A percentile compares a stretch with the other conserved stretches of the same genome.
These are phyloP conservation scores for Carettochelys insculpta DNA, from an alignment of 2,113 vertebrate species.

Conservation along the genomic window DNA sequence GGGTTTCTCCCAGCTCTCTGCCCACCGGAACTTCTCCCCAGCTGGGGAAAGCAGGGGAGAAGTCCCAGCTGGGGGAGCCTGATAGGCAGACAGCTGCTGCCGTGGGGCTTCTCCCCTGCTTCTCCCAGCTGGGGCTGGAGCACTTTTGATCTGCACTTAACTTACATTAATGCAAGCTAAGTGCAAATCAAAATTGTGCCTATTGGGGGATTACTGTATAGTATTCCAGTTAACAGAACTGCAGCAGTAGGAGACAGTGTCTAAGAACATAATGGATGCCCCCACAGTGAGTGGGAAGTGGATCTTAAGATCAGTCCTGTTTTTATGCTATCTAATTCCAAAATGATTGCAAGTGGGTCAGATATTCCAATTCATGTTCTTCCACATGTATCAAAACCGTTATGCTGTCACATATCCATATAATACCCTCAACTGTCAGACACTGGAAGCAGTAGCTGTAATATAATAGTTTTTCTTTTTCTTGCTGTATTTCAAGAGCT, in stretches of 20 bases:
- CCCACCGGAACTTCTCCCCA: too few relatives aligned
- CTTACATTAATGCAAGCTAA: too few relatives aligned
- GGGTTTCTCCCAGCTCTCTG: too few relatives aligned
- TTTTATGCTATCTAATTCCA: neutral
- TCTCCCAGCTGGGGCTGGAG: too few relatives aligned
- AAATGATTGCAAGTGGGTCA: neutral
- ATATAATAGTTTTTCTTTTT: neutral
- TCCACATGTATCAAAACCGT: neutral
- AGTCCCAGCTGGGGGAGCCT: too few relatives aligned
- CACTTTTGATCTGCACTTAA: too few relatives aligned
- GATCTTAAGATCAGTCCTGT: neutral
- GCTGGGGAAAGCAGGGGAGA: too few relatives aligned
- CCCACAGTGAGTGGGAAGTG: neutral
- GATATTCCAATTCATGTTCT: fast-evolving
- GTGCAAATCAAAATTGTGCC: too few relatives aligned
- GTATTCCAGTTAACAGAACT: neutral
- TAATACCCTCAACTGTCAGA: neutral
- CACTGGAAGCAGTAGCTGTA: neutral
- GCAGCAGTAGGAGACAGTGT: neutral
- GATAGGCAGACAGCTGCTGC: too few relatives aligned
- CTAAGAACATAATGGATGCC: neutral
- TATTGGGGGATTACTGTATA: too few relatives aligned
- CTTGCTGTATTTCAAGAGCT: neutral
- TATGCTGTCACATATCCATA: neutral
- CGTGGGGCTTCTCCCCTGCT: too few relatives aligned